Evolutionary conservation across 2,113 vertebrate genomes (phyloP).

Genomic region (Paraplagusia blochii): DNA sequence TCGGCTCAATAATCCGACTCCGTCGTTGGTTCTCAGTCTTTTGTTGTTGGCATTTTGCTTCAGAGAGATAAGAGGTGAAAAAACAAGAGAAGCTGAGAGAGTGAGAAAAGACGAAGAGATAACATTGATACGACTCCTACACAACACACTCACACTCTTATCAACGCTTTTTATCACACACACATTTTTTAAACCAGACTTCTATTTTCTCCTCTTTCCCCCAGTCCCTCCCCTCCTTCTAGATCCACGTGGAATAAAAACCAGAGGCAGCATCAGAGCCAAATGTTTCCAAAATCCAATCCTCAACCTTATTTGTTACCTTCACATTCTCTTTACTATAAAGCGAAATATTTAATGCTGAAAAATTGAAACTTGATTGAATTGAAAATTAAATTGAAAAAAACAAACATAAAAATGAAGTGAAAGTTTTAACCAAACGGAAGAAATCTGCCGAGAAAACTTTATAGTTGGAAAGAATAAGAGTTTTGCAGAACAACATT

Average conservation of each 20-base stretch:
- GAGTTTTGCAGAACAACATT: no score
- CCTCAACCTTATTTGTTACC: no score
- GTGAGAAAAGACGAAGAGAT: conserved; percentile 95
- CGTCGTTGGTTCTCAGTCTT: conserved; percentile 83
- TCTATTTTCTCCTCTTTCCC: conserved; percentile 48
- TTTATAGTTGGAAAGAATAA: no score
- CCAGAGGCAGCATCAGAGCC: conserved; percentile 69
- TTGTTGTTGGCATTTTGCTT: conserved; percentile 97
- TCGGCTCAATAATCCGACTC: conserved; percentile 82
- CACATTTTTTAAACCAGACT: conserved; percentile 63
- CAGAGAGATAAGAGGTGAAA: conserved; percentile 87
- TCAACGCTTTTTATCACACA: conserved; percentile 91
- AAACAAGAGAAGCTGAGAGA: conserved; percentile 93
- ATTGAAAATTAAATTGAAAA: no score
- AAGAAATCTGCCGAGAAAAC: no score
- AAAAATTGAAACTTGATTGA: no score
- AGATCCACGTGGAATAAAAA: conserved; percentile 41
- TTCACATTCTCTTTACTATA: no score
- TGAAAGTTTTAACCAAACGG: no score
- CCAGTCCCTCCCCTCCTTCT: conserved; percentile 61
- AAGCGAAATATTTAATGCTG: no score
- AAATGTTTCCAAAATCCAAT: conserved; percentile 54
- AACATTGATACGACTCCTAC: conserved; percentile 96
- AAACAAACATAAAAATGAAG: no score
- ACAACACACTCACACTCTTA: conserved; percentile 90